Evolutionary conservation across 2,888 invertebrate genomes (phyloP), one percentile per base, ranked within the genome.

Genomic region (Alcis repandata): DNA sequence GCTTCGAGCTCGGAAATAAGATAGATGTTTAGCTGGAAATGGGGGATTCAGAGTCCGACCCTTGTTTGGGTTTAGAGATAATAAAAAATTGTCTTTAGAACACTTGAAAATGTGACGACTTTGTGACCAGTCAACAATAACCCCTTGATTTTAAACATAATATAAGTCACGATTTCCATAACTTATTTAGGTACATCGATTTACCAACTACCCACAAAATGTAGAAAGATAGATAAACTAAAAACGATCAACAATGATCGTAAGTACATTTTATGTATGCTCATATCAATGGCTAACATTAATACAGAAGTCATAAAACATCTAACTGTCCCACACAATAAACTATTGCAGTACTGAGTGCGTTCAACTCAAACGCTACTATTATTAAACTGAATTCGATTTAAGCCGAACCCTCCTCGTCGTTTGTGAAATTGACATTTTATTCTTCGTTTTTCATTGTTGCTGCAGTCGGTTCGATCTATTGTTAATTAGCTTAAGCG

Each of bases 381-480:
- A 92, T 92, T 92, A 92, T 92, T 92, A 91, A 91, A 91, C 89
- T 89, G 92, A 90, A 91, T 92, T 92, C 92, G 92, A 92, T 92
- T 91, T 91, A 90, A 92, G 86, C 89, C 89, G 90, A 92, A 89
- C 92, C 91, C 92, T 91, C 92, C 89, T 90, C 86, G 91, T 87
- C 91, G 92, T 91, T 92, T 92, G 91, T 90, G 91, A 92, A 91
- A 92, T 92, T 92, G 92, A 91, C 92, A 92, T 92, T 92, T 63
- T 92, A 92, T 92, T 92, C 92, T 92, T 92, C 92, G 91, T 92
- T 91, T 92, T 92, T 91, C 92, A 92, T 92, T 92, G 92, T 92
- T 90, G 86, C 86, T 88, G 88, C 89, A 90, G 86, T 89, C 87
- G 87, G 86, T 88, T 89, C 89, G 88, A 90, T 92, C 92, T 92